Base-by-base conservation (phyloP, 2,797 vertebrate species). In the Naso thynnoides region DNA sequence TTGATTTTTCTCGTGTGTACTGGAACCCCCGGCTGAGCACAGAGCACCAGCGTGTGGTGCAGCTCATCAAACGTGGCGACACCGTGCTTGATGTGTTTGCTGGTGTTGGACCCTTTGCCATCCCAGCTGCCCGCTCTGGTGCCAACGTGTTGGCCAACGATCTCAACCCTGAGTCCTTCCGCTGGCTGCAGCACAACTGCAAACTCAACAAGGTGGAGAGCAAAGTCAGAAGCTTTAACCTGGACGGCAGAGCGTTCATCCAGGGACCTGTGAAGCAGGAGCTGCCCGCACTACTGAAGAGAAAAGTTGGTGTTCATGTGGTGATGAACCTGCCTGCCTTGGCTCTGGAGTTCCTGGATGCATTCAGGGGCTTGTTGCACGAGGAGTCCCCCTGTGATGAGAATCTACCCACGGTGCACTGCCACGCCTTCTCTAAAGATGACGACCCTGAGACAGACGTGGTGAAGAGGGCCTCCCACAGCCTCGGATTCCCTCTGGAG, bases 1-100 rank as follows among this genome's bases (percentile, higher is more conserved):
- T 99, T 92, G 98, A 99, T 90, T 99, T 99, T 41, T 97, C 98
- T 18, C 94, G 94, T 41, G 98, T 99, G 0, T 99, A 99, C 88
- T 99, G 98, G 98, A 99, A 99, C 89, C 93, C 98, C 0, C 96
- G 98, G 15, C 96, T 99, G 23, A 94, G 93, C 88, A 98, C 97
- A 0, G 98, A 99, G 82, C 98, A 97, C 13, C 63, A 94, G 65
- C 96, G 98, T 0, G 91, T 99, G 0, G 90, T 95, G 53, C 84
- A 91, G 72, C 94, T 96, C 10, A 56, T 97, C 23, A 89, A 89
- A 70, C 88, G 94, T 0, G 96, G 95, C 0, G 97, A 98, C 56
- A 77, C 94, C 0, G 95, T 99, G 0, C 95, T 97, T 1, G 98
- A 99, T 1, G 95, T 98, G 75, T 99, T 98, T 4, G 97, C 98